phyloP scores from a whole-genome alignment of 2,797 vertebrate species.

The Anolis apletophallus region DNA sequence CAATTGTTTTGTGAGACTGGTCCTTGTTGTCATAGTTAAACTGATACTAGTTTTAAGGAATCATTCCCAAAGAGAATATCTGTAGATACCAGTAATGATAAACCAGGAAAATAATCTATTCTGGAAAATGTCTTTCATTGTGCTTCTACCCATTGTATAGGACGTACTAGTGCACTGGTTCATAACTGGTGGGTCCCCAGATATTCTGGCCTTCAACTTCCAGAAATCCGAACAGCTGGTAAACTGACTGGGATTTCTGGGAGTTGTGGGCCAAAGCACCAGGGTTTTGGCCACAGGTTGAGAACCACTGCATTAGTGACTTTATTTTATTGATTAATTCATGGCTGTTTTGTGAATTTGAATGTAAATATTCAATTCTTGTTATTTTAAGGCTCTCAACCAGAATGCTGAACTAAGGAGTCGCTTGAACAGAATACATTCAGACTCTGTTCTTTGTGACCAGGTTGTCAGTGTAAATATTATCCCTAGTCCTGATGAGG shows the following conservation, averaged over 20 bases:
- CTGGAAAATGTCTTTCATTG: conserved; percentile 2
- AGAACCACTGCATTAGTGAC: not conserved
- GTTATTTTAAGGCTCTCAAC: conserved; percentile 90
- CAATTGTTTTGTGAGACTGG: not conserved
- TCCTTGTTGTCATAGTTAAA: not conserved
- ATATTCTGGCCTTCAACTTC: too few species aligned
- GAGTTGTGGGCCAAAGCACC: too few species aligned
- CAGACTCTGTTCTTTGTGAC: conserved; percentile 95
- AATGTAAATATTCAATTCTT: conserved; percentile 77
- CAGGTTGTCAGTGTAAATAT: conserved; percentile 99
- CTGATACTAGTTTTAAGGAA: not conserved
- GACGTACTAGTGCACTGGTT: not conserved
- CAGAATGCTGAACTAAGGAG: conserved; percentile 98
- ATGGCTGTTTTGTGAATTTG: conserved; percentile 60
- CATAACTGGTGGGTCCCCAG: too few species aligned
- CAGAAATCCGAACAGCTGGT: too few species aligned
- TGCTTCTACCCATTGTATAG: not conserved
- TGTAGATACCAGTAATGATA: not conserved
- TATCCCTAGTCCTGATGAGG: conserved; percentile 97
- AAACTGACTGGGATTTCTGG: too few species aligned
- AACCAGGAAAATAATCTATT: not conserved
- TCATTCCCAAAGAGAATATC: not conserved
- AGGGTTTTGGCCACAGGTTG: too few species aligned
- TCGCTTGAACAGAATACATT: conserved; percentile 96
- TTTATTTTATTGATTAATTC: conserved; percentile 23